These are phyloP conservation scores for Paradoxurus hermaphroditus DNA, from an alignment of 2,113 vertebrate genomes.

Conservation along the genomic window DNA sequence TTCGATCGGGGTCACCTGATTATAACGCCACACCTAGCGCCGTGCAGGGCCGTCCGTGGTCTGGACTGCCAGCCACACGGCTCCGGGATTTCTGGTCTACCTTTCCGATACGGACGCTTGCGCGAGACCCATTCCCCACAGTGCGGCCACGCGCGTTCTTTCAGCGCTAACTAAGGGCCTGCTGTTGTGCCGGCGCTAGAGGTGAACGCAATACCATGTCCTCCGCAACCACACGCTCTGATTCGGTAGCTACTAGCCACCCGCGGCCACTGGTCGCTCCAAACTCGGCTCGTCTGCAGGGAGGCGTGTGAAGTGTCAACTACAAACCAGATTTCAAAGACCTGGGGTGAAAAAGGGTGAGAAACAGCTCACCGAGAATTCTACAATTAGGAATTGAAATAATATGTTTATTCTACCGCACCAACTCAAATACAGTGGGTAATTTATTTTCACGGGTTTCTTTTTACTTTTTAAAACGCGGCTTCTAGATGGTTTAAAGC, in stretches of 20 bases:
- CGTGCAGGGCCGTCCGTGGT: accelerated
- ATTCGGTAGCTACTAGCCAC: accelerated
- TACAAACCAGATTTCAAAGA: not conserved
- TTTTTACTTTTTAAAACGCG: not conserved
- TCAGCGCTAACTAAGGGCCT: not conserved
- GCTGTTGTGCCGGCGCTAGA: accelerated
- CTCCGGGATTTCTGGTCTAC: not conserved
- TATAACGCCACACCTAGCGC: not conserved
- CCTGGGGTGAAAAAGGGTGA: not conserved
- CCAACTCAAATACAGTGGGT: not conserved
- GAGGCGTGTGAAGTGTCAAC: not conserved
- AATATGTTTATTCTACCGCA: not conserved
- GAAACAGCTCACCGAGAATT: not conserved
- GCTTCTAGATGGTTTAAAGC: not conserved
- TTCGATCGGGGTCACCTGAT: not conserved
- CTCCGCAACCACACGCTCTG: accelerated
- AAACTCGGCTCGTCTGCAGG: not conserved
- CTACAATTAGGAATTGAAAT: not conserved
- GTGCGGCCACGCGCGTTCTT: not conserved
- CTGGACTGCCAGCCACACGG: accelerated
- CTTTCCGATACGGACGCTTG: not conserved
- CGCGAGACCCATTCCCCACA: not conserved
- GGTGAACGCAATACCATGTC: too few species aligned
- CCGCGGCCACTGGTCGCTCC: accelerated
- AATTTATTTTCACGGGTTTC: not conserved